Evolutionary conservation across 2,888 invertebrate genomes (phyloP), one percentile per base, ranked within the genome.

Genomic region (Temnothorax rugatulus): DNA sequence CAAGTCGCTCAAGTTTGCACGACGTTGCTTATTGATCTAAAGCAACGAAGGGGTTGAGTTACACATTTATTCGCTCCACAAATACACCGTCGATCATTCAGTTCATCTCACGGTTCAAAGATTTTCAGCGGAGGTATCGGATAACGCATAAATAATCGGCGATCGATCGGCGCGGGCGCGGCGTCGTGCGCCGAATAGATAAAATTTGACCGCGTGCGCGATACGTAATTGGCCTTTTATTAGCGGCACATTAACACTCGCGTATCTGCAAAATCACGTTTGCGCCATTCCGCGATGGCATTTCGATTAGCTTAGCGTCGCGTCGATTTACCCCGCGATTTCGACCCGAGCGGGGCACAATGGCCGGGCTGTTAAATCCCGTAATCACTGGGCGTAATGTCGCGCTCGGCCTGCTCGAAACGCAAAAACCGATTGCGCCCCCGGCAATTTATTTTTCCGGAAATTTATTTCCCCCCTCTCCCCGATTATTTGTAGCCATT

Each of bases 141-240:
- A 5, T 21, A 66, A 61, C 47, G 3, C 4, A 38, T 69, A 79
- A 79, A 81, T 81, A 71, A 71, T 44, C 34, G 5, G 18, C 13
- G 8, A 13, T 44, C 21, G 47, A 44, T 59, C 57, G 68, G 4
- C 25, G 21, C 21, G 4, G 29, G 29, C 4, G 29, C 29, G 29
- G 29, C 29, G 69, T 61, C 21, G 38, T 50, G 59, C 41, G 21
- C 18, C 34, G 15, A 9, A 38, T 59, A 79, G 59, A 69, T 69
- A 69, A 69, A 79, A 38, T 61, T 61, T 25, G 21, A 47, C 38
- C 59, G 47, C 59, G 21, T 21, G 47, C 34, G 21, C 29, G 1
- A 4, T 5, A 38, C 38, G 18, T 69, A 69, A 79, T 79, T 79
- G 69, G 69, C 69, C 47, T 61, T 79, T 79, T 69, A 79, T 79